Evolutionary conservation across 2,113 vertebrate species (phyloP).

Genomic region (Baryphthengus martii): DNA sequence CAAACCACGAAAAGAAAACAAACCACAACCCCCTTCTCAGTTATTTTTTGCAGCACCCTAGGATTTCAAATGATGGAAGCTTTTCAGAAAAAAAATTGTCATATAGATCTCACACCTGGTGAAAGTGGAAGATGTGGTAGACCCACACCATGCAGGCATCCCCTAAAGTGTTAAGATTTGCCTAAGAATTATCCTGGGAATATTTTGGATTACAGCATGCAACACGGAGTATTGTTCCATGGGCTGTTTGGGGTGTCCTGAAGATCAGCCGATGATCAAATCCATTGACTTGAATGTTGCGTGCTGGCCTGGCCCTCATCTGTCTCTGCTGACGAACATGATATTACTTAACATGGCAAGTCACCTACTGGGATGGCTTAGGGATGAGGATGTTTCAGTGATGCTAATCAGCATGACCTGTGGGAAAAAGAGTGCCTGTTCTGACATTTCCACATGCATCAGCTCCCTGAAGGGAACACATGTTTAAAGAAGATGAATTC

Average conservation of each 20-base stretch:
- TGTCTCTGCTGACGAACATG: background rate
- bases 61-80: background rate
- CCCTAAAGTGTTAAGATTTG: background rate
- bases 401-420: background rate
- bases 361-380: background rate
- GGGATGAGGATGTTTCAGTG: background rate
- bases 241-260: background rate
- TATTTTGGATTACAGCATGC: background rate
- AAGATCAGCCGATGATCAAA: background rate
- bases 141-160: background rate
- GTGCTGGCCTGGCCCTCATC: background rate
- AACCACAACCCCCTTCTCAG: background rate
- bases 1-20: too few relatives aligned
- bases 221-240: background rate
- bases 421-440: background rate
- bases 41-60: background rate
- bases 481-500: background rate
- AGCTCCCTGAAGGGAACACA: background rate
- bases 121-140: background rate
- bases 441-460: background rate
- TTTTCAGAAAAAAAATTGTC: slow-evolving; percentile 38
- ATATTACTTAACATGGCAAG: background rate
- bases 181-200: background rate
- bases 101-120: background rate
- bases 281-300: background rate